Evolutionary conservation across 2,888 invertebrate species (phyloP).

Genomic region (Metallyticus violacea): DNA sequence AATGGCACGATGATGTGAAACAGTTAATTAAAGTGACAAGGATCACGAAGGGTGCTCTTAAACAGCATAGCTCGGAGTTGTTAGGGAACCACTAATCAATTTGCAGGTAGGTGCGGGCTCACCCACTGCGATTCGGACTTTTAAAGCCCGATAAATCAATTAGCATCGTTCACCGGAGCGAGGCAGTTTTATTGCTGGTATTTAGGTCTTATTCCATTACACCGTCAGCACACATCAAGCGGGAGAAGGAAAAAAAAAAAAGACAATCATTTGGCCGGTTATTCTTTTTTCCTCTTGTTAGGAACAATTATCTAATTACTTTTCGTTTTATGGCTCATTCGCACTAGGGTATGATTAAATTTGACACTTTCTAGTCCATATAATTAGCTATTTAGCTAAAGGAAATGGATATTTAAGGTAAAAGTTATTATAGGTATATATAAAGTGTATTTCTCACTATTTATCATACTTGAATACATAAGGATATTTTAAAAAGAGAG

Average conservation of each 20-base stretch:
- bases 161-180: neutral
- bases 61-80: neutral
- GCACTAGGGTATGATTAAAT: too few species aligned
- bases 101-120: neutral
- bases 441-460: too few species aligned
- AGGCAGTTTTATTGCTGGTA: neutral
- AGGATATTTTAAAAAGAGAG: too few species aligned
- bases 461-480: too few species aligned
- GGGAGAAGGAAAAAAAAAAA: neutral
- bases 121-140: neutral
- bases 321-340: neutral
- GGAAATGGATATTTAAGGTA: too few species aligned
- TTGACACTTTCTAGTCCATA: too few species aligned
- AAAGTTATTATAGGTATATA: too few species aligned
- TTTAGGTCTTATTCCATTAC: neutral
- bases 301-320: neutral
- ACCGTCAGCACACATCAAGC: neutral
- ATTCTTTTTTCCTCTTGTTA: too few species aligned
- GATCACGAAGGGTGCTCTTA: neutral
- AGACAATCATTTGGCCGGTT: too few species aligned
- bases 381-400: too few species aligned
- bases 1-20: neutral
- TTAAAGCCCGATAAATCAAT: neutral
- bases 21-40: neutral
- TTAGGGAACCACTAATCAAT: neutral